A percentile compares a stretch with the other conserved stretches of the same genome.
Evolutionary conservation across 2,797 vertebrate species (phyloP).

Genomic region (Enteromius argenteus): DNA sequence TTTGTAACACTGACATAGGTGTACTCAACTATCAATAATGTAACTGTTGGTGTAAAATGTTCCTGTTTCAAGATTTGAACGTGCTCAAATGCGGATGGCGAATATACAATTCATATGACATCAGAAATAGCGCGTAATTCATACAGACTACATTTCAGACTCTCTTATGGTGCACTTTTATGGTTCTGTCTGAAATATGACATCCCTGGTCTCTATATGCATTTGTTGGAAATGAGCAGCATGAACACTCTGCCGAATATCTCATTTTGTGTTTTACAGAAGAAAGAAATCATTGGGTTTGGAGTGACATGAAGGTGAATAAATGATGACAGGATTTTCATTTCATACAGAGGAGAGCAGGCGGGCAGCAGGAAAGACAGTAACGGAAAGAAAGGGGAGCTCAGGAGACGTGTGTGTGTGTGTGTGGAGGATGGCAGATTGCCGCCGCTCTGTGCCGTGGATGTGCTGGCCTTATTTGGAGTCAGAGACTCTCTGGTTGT

Average conservation of each 20-base stretch:
- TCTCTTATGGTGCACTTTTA: not conserved
- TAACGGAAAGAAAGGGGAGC: not conserved
- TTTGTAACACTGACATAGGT: not conserved
- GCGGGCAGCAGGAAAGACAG: not conserved
- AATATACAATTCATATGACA: not conserved
- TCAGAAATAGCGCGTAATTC: not conserved
- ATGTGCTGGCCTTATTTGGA: slow-evolving; percentile 61
- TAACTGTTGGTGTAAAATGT: not conserved
- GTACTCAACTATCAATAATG: not conserved
- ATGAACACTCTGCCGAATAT: not conserved
- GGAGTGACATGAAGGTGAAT: not conserved
- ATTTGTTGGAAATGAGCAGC: not conserved
- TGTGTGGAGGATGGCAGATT: slow-evolving; percentile 32
- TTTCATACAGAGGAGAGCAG: not conserved
- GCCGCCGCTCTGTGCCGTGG: slow-evolving; percentile 27
- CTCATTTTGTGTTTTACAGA: not conserved
- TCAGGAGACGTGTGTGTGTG: slow-evolving; percentile 1
- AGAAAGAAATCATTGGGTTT: not conserved
- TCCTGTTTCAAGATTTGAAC: not conserved
- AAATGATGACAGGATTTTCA: not conserved
- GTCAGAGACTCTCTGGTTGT: slow-evolving; percentile 44
- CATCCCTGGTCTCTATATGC: not conserved
- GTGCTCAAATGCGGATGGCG: not conserved
- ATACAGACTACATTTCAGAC: not conserved
- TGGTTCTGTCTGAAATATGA: not conserved